Base-by-base conservation (phyloP, 2,113 vertebrate species). In the Strix uralensis region DNA sequence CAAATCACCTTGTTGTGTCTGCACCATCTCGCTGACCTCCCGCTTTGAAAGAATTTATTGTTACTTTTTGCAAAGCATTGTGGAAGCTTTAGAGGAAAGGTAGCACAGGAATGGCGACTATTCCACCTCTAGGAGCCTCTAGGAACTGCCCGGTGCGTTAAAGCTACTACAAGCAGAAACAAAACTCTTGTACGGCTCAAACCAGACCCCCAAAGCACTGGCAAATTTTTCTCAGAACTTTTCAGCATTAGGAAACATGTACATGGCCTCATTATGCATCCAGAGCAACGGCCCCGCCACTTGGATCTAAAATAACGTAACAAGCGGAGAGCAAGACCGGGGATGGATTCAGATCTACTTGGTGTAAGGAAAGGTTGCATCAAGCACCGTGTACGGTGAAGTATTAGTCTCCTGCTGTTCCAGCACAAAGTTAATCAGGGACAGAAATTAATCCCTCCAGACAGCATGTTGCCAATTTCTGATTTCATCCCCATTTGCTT, bases 401-500 rank as follows among this genome's bases (percentile, higher is more conserved):
- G 55, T 4, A 94, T 86, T 93, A 72, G 1, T 32, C 80, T 87
- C 92, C 92, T 75, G 93, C 91, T 94, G 86, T 58, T 96, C 71
- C 88, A 93, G 87, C 78, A 95, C 47, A 66, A 96, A 96, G 92
- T 97, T 94, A 97, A 96, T 97, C 93, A 96, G 69, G 88, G 94
- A 83, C 92, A 96, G 83, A 96, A 95, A 96, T 96, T 95, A 97
- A 97, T 97, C 86, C 87, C 95, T 96, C 86, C 72, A 86, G 96
- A 97, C 93, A 96, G 92, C 88, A 91, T 83, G 94, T 92, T 97
- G 90, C 96, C 91, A 96, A 93, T 96, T 96, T 93, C 88, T 94
- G 87, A 95, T 95, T 95, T 92, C 89, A 96, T 59, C 87, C 94
- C 86, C 80, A 65, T 87, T 94, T 94, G 73, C 94, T 93, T 21